Evolutionary conservation across 1,140 invertebrate genomes (phyloP).

Genomic region (Mesaphorura yosii): DNA sequence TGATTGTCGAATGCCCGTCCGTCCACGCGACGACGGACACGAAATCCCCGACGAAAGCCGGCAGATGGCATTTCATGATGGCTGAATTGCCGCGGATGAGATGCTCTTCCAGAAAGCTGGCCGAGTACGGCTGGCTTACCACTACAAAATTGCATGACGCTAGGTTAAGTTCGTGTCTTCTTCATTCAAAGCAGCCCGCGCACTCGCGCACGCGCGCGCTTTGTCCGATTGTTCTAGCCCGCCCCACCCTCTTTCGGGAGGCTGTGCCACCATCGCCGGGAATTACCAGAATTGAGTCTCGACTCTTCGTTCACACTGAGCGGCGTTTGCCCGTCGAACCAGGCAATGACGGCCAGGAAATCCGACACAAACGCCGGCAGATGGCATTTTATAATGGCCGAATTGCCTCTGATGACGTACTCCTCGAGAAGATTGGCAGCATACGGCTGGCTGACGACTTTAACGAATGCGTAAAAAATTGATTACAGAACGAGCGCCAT

Average conservation of each 20-base stretch:
- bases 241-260: no score
- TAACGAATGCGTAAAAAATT: conserved; percentile 4
- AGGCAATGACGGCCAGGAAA: conserved; percentile 41
- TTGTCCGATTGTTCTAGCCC: no score
- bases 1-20: no score
- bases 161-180: no score
- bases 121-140: no score
- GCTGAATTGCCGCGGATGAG: conserved; percentile 85
- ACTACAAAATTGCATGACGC: no score
- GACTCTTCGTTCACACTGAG: conserved; percentile 26
- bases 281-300: conserved; percentile 16
- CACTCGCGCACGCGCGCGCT: no score
- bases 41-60: conserved; percentile 83
- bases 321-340: conserved; percentile 46
- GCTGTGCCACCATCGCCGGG: no score
- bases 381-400: conserved; percentile 40
- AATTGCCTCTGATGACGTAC: conserved; percentile 62
- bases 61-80: conserved; percentile 84
- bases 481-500: no score
- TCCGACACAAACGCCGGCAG: conserved; percentile 41
- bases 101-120: no score
- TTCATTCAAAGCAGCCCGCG: no score
- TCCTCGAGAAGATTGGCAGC: conserved; percentile 81
- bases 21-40: conserved; percentile 78
- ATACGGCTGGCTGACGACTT: conserved; percentile 76